Base-by-base conservation (phyloP, 2,888 invertebrate genomes). In the Dryocosmus kuriphilus region DNA sequence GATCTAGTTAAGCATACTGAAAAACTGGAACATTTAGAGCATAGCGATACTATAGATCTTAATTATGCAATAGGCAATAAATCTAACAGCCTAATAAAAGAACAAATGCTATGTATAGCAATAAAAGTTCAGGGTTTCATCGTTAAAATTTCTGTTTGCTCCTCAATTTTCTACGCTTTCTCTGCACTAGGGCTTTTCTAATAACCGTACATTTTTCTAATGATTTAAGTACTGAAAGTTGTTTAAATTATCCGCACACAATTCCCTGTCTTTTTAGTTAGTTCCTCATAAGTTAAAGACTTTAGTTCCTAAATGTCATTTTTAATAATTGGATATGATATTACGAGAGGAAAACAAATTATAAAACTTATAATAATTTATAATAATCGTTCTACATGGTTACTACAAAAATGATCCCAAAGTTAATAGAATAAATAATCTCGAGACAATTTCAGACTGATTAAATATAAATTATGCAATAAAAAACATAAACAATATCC, bases 131-230 rank as follows among this genome's bases (percentile, higher is more conserved):
- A 46, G 46, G 41, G 8, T 67, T 9, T 9, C 27, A 67, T 67
- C 46, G 30, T 27, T 24, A 67, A 67, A 67, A 46, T 46, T 67
- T 67, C 67, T 46, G 67, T 67, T 67, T 67, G 41, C 46, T 46
- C 24, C 38, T 46, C 30, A 46, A 46, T 67, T 67, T 46, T 67
- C 67, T 46, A 67, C 46, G 30, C 67, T 67, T 67, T 67, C 67
- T 41, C 46, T 67, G 38, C n/a, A 62, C 16, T 41, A 27, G 67
- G 46, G 46, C 46, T 38, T 46, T 24, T 67, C 19, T 46, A 46
- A 46, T 19, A 67, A 46, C 27, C 19, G n/a, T 24, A 16, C 24
- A 67, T 41, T 67, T 46, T 46, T 67, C 16, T 46, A 46, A 67
- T 9, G 22, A 57, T 11, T 27, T 57, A 27, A 24, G 57, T 11